Conservation (phyloP, 2,888 invertebrate genomes). For the Torymus texanus region DNA sequence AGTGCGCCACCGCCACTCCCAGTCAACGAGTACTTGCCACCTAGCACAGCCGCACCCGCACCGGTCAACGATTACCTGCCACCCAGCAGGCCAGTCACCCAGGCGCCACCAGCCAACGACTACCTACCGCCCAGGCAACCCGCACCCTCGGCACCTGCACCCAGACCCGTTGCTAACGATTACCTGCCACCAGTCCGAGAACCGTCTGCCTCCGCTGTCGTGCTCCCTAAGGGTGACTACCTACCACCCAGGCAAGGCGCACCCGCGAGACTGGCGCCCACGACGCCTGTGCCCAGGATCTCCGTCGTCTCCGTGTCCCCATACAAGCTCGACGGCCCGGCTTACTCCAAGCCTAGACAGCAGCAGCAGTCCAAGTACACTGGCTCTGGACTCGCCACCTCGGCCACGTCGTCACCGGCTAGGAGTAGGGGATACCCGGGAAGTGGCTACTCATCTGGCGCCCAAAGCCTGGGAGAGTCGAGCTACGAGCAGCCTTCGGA, state of each 20-base stretch:
- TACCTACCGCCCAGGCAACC: constrained; percentile 16
- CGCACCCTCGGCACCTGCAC: background rate
- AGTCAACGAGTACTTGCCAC: constrained; percentile 22
- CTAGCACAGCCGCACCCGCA: background rate
- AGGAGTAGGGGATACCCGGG: background rate
- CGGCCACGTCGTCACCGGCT: background rate
- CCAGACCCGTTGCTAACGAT: background rate
- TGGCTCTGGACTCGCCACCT: background rate
- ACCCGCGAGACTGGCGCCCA: background rate
- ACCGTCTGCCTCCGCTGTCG: background rate
- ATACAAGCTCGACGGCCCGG: constrained; percentile 31
- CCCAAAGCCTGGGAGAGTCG: background rate
- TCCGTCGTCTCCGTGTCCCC: constrained; percentile 27
- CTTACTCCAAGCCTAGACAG: constrained; percentile 9
- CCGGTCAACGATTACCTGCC: constrained; percentile 18
- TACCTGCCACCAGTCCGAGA: constrained; percentile 20
- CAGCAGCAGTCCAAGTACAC: too few species aligned
- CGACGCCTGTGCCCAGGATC: constrained; percentile 21
- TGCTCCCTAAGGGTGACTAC: constrained; percentile 30
- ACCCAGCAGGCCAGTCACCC: background rate
- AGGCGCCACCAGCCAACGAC: constrained; percentile 6
- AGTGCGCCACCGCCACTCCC: constrained; percentile 41
- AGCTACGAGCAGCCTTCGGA: constrained; percentile 31
- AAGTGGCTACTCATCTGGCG: background rate
- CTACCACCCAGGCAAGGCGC: constrained; percentile 22